phyloP scores from a whole-genome alignment of 2,797 vertebrate genomes.

The Cephalopachus bancanus region DNA sequence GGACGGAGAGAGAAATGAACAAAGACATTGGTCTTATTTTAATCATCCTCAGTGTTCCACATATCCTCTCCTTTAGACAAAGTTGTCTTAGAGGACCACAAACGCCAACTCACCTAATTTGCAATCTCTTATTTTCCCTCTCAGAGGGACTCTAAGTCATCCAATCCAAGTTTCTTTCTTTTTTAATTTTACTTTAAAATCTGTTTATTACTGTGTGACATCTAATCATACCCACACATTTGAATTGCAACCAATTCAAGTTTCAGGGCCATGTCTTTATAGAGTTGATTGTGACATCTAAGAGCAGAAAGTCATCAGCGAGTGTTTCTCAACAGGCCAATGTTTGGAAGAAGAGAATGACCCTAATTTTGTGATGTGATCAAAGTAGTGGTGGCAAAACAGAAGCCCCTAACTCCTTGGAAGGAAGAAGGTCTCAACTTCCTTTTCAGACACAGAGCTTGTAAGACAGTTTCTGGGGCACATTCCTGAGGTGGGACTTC shows the following conservation, averaged over 20 bases:
- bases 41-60: neutral
- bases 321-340: neutral
- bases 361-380: neutral
- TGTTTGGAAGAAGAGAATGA: neutral
- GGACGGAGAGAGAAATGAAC: neutral
- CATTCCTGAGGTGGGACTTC: neutral
- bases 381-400: neutral
- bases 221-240: no score
- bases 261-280: no score
- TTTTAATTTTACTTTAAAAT: no score
- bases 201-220: no score
- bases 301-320: neutral
- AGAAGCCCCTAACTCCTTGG: neutral
- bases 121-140: no score
- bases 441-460: neutral
- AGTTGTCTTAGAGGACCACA: neutral
- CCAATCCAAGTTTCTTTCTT: no score
- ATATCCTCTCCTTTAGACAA: neutral
- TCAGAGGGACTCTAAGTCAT: no score
- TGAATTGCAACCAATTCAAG: no score
- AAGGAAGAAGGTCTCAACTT: neutral
- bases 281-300: neutral
- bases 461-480: rapidly evolving
- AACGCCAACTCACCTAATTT: no score
- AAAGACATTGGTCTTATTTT: neutral